A percentile compares a stretch with the other conserved stretches of the same genome.
phyloP scores from a whole-genome alignment of 1,140 invertebrate species.

The Diachasma alloeum region DNA sequence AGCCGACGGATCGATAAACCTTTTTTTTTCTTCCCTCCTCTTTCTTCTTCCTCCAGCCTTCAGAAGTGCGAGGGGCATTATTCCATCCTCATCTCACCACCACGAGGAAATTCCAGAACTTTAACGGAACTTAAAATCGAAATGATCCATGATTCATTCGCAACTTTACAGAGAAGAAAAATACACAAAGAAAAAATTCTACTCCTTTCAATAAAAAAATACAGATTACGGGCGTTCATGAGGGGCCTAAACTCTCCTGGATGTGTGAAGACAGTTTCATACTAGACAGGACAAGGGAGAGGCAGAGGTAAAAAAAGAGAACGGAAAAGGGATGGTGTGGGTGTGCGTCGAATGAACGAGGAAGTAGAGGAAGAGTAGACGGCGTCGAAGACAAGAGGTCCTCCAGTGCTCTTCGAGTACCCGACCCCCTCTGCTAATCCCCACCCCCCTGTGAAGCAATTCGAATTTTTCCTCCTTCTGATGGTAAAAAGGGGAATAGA shows the following conservation, averaged over 20 bases:
- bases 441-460: neutral
- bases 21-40: constrained; percentile 45
- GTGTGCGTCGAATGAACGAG: neutral
- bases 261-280: too few species aligned
- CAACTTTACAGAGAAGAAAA: neutral
- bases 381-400: constrained; percentile 14
- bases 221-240: too few species aligned
- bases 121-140: too few species aligned
- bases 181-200: neutral
- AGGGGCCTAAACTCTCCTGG: too few species aligned
- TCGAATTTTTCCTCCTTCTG: neutral
- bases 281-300: constrained; percentile 3
- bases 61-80: neutral
- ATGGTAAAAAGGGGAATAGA: neutral
- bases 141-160: neutral
- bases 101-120: neutral
- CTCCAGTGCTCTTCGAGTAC: neutral
- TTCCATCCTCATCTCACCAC: neutral
- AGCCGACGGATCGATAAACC: constrained; percentile 54
- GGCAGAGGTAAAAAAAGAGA: neutral
- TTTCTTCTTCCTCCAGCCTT: constrained; percentile 20
- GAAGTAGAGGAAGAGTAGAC: neutral
- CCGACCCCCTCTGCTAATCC: constrained; percentile 2
- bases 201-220: neutral
- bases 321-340: neutral